These are phyloP conservation scores for Podargus strigoides DNA, from an alignment of 2,797 vertebrate genomes.

Conservation along the genomic window DNA sequence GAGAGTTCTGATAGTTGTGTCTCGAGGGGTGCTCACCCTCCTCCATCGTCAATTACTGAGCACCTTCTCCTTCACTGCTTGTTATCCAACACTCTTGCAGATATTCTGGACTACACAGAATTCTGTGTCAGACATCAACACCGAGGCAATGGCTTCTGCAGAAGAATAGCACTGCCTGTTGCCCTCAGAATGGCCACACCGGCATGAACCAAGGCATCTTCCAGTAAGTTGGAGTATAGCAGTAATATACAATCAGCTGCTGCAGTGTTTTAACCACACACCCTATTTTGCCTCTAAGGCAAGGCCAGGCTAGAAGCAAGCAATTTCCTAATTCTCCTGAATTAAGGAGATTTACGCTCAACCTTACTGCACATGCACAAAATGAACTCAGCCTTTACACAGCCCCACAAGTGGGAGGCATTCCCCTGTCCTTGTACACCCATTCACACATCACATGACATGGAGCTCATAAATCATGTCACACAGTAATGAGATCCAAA, in stretches of 20 bases:
- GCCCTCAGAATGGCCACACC: not conserved
- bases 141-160: not conserved
- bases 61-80: not conserved
- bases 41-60: not conserved
- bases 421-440: not conserved
- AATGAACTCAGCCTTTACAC: not conserved
- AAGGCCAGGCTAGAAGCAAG: not conserved
- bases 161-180: not conserved
- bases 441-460: not conserved
- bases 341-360: not conserved
- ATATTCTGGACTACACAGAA: not conserved
- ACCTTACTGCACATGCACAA: not conserved
- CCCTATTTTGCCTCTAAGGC: not conserved
- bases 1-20: not conserved
- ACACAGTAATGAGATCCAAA: conserved; percentile 5
- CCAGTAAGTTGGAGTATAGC: not conserved
- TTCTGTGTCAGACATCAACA: not conserved
- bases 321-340: not conserved
- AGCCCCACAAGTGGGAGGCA: not conserved
- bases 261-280: not conserved
- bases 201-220: not conserved
- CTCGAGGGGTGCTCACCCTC: not conserved
- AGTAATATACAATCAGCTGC: not conserved
- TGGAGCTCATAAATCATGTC: conserved; percentile 2
- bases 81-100: not conserved